These are phyloP conservation scores for Leptopilina drosophilae DNA, from an alignment of 2,888 invertebrate genomes.

Conservation along the genomic window DNA sequence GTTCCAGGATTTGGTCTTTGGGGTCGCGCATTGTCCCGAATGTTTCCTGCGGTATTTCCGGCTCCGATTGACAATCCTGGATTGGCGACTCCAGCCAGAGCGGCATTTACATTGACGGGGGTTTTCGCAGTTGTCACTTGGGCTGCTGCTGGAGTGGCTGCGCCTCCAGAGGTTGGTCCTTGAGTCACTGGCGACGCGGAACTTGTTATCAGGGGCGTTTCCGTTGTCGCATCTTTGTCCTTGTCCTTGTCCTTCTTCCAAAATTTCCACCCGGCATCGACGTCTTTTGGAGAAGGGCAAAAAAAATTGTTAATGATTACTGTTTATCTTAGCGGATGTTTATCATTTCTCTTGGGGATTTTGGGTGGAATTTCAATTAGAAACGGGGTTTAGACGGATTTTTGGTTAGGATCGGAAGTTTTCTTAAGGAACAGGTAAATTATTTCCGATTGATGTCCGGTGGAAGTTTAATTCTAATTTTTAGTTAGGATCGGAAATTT, in stretches of 20 bases:
- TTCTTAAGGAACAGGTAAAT: too few species aligned
- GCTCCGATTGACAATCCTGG: slow-evolving; percentile 68
- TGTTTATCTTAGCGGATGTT: neutral
- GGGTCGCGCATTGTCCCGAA: slow-evolving; percentile 60
- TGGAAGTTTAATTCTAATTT: too few species aligned
- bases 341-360: too few species aligned
- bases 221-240: slow-evolving; percentile 53
- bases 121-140: slow-evolving; percentile 15
- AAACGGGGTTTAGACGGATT: too few species aligned
- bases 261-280: slow-evolving; percentile 72
- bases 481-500: too few species aligned
- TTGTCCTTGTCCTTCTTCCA: slow-evolving; percentile 67
- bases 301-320: neutral
- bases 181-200: slow-evolving; percentile 35
- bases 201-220: slow-evolving; percentile 26
- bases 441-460: too few species aligned
- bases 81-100: slow-evolving; percentile 64
- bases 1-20: slow-evolving; percentile 70
- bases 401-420: too few species aligned
- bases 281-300: slow-evolving; percentile 45
- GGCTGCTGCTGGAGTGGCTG: slow-evolving; percentile 35
- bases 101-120: slow-evolving; percentile 56
- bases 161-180: slow-evolving; percentile 28
- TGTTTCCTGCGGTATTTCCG: slow-evolving; percentile 60
- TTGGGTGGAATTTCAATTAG: too few species aligned